Evolutionary conservation across 2,888 invertebrate species (phyloP), one percentile per base, ranked within the genome.

Genomic region (Alloplasta piceator): DNA sequence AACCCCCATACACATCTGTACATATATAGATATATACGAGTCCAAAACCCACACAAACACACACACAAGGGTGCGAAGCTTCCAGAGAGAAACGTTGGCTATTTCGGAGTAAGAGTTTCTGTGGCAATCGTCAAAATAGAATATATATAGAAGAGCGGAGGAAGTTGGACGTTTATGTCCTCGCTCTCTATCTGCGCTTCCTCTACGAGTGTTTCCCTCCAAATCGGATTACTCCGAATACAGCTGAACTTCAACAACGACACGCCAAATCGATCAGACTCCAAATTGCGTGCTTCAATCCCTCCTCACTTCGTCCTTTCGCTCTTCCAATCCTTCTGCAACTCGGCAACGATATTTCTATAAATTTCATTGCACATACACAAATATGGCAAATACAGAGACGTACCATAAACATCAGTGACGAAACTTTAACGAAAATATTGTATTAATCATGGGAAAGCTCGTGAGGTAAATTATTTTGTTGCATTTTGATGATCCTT

Each of bases 201-300:
- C 58, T 64, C 72, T 55, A 74, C 76, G 60, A n/a, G 80, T 78
- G 70, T 81, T 74, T 70, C 70, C 50, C 71, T 66, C 61, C 70
- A 81, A 81, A 81, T 78, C 78, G 81, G 81, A 81, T 81, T 81
- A 81, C 78, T 66, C 48, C 46, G 70, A 74, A 81, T 78, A 70
- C 71, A 70, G 70, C 55, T 61, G n/a, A n/a, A 48, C 48, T 58
- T 74, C 58, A 41, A 66, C 72, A 58, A 77, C 78, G 78, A 74
- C 70, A 78, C 67, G 74, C 70, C 81, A 78, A 81, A 81, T 81
- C 81, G 78, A 81, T 81, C 78, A 78, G 70, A 78, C 60, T 68
- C 78, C 81, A 78, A 81, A 81, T 81, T 81, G 81, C 80, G 73
- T 68, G 55, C 16, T 48, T 61, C 74, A 68, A 48, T 58, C 39